Evolutionary conservation across 2,888 invertebrate genomes (phyloP), one percentile per base, ranked within the genome.

Genomic region (Xylocampa areola): DNA sequence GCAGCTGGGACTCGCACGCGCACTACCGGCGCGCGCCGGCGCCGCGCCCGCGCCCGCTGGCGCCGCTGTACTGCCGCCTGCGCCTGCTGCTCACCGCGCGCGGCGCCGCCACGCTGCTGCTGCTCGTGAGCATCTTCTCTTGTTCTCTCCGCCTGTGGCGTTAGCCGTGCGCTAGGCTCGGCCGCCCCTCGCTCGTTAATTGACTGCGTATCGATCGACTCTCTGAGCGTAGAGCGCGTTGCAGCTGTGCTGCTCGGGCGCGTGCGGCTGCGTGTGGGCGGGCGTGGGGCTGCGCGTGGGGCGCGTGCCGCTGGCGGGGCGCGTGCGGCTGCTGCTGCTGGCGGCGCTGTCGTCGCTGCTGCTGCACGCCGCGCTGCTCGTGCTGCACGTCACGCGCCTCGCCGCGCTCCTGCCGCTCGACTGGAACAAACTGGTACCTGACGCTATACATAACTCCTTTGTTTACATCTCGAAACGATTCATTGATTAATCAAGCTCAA

Each of bases 1-100:
- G 82, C 79, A 91, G 91, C 83, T 94, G 94, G 94, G 94, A 94
- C 89, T 91, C 91, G 77, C 94, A 94, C 90, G 93, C 93, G 81
- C 91, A 91, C 80, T 94, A 94, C 86, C 86, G 86, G 59, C 89
- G 90, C 75, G 85, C 83, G 79, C 88, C 90, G 77, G 85, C 87
- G 80, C 87, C 86, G 75, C 81, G 83, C 63, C 85, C 91, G 80
- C 89, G 76, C 68, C 52, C 88, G 63, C 86, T 92, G 45, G 94
- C 92, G 74, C 94, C 94, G 59, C 75, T 94, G 43, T 94, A 94
- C 90, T 94, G 94, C 85, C 89, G 85, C 71, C 79, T 77, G 68
- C 69, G 82, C 16, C 82, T 86, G 58, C 85, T 90, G 54, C 71
- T 79, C 53, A 76, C 87, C 54, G 72, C 52, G 73, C 74, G 71